Percentiles rank a stretch among this genome's conserved stretches.
Evolutionary conservation across 2,888 invertebrate species (phyloP).

Genomic region (Helicoverpa assulta): DNA sequence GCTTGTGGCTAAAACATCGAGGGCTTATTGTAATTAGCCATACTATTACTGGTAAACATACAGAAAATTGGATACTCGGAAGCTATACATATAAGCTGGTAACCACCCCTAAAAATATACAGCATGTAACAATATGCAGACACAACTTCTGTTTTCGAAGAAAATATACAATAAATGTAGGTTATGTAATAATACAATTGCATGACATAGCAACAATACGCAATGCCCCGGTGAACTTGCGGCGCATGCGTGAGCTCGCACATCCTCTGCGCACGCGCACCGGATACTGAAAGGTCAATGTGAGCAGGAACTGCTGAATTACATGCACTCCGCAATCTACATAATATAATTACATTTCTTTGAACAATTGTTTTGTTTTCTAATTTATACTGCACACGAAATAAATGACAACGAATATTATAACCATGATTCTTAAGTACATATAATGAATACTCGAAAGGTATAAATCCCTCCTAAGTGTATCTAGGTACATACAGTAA

Average conservation of each 20-base stretch:
- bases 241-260: not conserved
- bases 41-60: too few species aligned
- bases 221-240: not conserved
- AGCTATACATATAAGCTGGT: too few species aligned
- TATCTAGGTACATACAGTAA: not conserved
- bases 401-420: not conserved
- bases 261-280: not conserved
- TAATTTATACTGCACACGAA: not conserved
- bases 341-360: slow-evolving; percentile 1
- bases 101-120: too few species aligned
- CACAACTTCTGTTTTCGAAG: too few species aligned
- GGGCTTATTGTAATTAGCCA: too few species aligned
- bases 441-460: not conserved
- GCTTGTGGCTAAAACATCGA: too few species aligned
- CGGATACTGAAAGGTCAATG: slow-evolving; percentile 2
- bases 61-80: too few species aligned
- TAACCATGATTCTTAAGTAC: too few species aligned
- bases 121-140: too few species aligned
- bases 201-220: not conserved
- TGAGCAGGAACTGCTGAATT: not conserved
- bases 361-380: not conserved
- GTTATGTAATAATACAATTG: too few species aligned
- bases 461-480: not conserved
- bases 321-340: not conserved
- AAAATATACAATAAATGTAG: too few species aligned